Percentiles rank a stretch among this genome's conserved stretches.
Conservation (phyloP, 2,888 invertebrate genomes). For the Melanotus villosus region DNA sequence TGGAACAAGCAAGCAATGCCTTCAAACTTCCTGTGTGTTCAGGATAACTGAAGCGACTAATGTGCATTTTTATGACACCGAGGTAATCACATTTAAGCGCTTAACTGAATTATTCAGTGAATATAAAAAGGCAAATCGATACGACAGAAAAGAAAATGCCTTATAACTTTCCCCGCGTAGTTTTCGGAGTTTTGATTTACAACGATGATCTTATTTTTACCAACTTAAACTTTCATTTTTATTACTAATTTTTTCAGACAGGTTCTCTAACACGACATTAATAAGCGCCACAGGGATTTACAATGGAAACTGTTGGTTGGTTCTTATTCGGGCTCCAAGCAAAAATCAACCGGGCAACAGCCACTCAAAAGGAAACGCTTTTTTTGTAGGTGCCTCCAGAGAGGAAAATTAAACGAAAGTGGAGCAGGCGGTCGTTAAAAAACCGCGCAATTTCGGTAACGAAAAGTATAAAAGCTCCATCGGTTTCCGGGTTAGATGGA, state of each 20-base stretch:
- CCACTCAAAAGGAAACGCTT: neutral
- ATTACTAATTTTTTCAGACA: neutral
- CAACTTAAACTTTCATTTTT: neutral
- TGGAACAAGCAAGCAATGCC: no score
- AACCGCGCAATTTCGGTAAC: slow-evolving; percentile 20
- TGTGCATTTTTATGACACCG: no score
- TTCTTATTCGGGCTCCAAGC: neutral
- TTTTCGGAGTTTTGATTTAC: neutral
- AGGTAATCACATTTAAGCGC: no score
- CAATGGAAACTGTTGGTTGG: neutral
- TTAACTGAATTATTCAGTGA: no score
- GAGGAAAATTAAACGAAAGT: slow-evolving; percentile 20
- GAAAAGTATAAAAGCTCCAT: slow-evolving; percentile 13
- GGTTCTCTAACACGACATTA: neutral
- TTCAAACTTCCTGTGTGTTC: no score
- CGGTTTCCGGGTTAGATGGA: slow-evolving; percentile 16
- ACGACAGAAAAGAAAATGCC: no score
- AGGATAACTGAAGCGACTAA: no score
- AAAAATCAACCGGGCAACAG: neutral
- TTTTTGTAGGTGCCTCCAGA: slow-evolving; percentile 7
- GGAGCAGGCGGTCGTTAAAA: slow-evolving; percentile 21
- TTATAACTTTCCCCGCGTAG: no score
- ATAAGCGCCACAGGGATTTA: neutral
- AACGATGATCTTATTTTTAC: neutral
- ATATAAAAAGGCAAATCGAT: no score